Evolutionary conservation across 2,113 vertebrate genomes (phyloP).

Genomic region (Brachyhypopomus gauderio): DNA sequence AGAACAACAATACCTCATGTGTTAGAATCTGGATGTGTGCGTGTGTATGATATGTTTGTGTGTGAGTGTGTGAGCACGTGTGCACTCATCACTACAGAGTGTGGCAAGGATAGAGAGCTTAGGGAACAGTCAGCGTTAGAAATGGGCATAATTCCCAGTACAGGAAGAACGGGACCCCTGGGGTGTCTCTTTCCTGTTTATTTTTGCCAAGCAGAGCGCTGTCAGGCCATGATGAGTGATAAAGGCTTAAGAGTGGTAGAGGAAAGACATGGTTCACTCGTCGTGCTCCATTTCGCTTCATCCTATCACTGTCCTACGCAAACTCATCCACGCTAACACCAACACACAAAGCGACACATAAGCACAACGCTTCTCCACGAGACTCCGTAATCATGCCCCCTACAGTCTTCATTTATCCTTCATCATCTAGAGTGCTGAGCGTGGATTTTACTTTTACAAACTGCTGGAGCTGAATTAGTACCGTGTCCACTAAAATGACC

Average conservation of each 20-base stretch:
- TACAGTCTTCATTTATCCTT: background rate
- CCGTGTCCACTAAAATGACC: background rate
- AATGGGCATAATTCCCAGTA: slow-evolving; percentile 28
- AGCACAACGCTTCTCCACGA: background rate
- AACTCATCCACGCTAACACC: background rate
- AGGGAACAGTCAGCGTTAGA: slow-evolving; percentile 56
- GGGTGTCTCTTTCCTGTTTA: slow-evolving; percentile 27
- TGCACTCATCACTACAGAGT: background rate
- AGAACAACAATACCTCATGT: too few relatives aligned
- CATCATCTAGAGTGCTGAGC: background rate
- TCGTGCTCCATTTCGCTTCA: background rate
- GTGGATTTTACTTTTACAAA: background rate
- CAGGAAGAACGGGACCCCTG: slow-evolving; percentile 27
- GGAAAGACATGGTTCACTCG: background rate
- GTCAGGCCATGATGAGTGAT: background rate
- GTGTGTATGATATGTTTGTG: background rate
- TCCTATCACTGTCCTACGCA: background rate
- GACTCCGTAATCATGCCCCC: background rate
- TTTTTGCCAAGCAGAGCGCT: slow-evolving; percentile 30
- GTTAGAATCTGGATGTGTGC: too few relatives aligned
- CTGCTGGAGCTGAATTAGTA: too few relatives aligned
- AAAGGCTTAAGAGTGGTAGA: slow-evolving; percentile 20
- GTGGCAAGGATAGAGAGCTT: background rate
- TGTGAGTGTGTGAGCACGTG: background rate
- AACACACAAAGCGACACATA: background rate